Percentiles rank a stretch among this genome's conserved stretches.
Evolutionary conservation across 2,888 invertebrate genomes (phyloP).

Genomic region (Acanthosepion pharaonis): DNA sequence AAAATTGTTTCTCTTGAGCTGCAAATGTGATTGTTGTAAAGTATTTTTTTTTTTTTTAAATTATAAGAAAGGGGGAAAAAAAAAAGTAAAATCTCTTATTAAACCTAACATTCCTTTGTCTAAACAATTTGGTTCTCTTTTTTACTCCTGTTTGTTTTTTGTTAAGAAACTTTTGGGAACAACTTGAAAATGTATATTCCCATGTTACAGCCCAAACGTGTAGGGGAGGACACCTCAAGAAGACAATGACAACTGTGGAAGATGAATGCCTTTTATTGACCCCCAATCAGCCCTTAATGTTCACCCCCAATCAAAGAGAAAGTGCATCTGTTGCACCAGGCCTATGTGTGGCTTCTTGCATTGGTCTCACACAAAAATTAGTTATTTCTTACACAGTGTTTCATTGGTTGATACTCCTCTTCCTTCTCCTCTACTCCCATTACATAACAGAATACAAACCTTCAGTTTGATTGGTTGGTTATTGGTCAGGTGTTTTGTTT

Average conservation of each 20-base stretch:
- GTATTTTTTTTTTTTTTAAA: neutral
- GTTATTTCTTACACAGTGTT: neutral
- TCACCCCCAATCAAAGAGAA: neutral
- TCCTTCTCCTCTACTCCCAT: neutral
- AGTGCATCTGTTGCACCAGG: neutral
- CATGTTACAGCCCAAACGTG: neutral
- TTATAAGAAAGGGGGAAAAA: neutral
- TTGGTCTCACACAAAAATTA: neutral
- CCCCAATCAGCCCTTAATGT: neutral
- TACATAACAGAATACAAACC: neutral
- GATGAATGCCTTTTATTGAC: neutral
- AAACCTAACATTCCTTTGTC: neutral
- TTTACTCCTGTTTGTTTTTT: neutral
- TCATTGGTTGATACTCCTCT: neutral
- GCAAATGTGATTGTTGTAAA: neutral
- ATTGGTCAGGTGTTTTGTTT: slow-evolving; percentile 4
- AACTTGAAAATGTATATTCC: neutral
- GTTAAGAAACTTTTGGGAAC: neutral
- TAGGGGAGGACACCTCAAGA: neutral
- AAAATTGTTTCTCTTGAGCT: neutral
- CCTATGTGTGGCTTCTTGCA: neutral
- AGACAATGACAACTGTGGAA: neutral
- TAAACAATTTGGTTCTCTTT: neutral
- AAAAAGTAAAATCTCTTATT: neutral
- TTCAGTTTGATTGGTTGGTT: slow-evolving; percentile 14